Base-by-base conservation (phyloP, 2,797 vertebrate genomes). In the Brachyrhaphis roseni region DNA sequence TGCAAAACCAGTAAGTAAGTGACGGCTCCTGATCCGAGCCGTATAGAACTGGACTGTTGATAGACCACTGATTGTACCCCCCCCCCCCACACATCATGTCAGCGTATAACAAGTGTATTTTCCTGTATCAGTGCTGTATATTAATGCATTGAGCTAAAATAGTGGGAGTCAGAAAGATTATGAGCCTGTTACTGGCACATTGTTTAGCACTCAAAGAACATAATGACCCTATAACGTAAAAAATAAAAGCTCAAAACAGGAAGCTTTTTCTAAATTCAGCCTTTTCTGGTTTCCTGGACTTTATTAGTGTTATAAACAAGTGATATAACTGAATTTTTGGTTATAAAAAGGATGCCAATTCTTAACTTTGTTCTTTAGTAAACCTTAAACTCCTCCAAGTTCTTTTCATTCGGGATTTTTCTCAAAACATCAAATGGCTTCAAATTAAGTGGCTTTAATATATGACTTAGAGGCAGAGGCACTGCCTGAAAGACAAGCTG, bases 31-130 rank as follows among this genome's bases (percentile, higher is more conserved):
- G 96, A 97, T 97, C 96, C 94, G 96, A 94, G 96, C 97, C 97
- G 98, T 97, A 98, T 98, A 97, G 97, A 98, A 96, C 95, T 95
- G 95, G 95, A 96, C 94, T 96, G 96, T 96, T 97, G 96, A 97
- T 97, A 97, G 97, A 97, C 96, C 95, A 90, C 96, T 96, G 97
- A 97, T 96, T 96, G 80, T 97, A 72, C 72, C 16, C 94, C 95
- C 95, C 81, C 93, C 95, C 96, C 95, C 96, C 95, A n/a, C n/a
- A 96, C 97, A 96, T 96, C 96, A 94, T 82, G 83, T 75, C 78
- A 77, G 80, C 81, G 77, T 80, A 53, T 82, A 77, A 84, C 79
- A 74, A 41, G 82, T 83, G n/a, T 72, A 49, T 68, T 28, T 51
- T 34, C 43, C 49, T 49, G 15, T 2, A 84, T 78, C 64, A 45